Evolutionary conservation across 2,113 vertebrate genomes (phyloP), one percentile per base, ranked within the genome.

Genomic region (Vombatus ursinus): DNA sequence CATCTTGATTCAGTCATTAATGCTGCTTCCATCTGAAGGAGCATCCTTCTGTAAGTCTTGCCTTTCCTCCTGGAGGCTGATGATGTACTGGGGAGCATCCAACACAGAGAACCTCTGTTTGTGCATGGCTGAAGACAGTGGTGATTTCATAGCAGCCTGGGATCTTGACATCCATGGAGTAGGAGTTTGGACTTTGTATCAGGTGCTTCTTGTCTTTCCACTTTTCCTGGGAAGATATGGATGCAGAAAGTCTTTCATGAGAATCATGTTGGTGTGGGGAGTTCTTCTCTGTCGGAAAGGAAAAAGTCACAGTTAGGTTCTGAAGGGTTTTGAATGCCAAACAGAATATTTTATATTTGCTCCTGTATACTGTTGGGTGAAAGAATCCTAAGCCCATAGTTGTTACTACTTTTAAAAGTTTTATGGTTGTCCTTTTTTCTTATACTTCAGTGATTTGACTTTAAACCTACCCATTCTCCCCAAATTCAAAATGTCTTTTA

Each of bases 91-190:
- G 98, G 3, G 98, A 98, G 92, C 98, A 98, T 7, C 98, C 99
- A 8, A 99, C 98, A 92, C 98, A 99, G 52, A 99, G 92, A 1
- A 99, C 98, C 3, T 99, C 99, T 0, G 98, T 99, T 95, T 99
- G 99, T 16, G 98, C 98, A 2, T 99, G 98, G 97, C 98, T 99
- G 10, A 99, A 99, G 47, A 99, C 98, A 6, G 98, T 99, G 12
- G 98, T 99, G 98, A 99, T 99, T 97, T 99, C 99, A 92, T 99
- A 99, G 54, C 98, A 28, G 98, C 98, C 98, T 98, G 98, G 99
- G 92, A 98, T 99, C 96, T 99, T 99, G 14, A 99, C 99, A 92
- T 99, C 99, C 98, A 99, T 99, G 95, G 99, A 99, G 94, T 99
- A 99, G 3, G 99, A 99, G 91, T 99, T 99, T 1, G 99, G 99